These are phyloP conservation scores for Pseudochromis fuscus DNA, from an alignment of 2,797 vertebrate genomes.

Conservation along the genomic window DNA sequence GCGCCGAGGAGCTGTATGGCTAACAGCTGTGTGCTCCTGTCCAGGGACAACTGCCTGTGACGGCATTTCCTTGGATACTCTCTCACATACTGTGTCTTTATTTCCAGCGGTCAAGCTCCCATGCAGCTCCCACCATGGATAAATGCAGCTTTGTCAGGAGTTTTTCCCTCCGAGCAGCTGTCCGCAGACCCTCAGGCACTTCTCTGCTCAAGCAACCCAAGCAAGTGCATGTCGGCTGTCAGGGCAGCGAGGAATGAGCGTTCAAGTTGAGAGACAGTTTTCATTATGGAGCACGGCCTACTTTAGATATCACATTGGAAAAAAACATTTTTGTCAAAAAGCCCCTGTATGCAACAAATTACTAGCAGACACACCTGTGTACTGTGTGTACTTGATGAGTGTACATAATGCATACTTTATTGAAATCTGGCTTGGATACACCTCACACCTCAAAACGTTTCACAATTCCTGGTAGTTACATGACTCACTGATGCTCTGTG, in stretches of 20 bases:
- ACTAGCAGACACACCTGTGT: constrained; percentile 64
- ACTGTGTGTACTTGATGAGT: constrained; percentile 50
- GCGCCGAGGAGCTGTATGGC: constrained; percentile 55
- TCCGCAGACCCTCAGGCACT: constrained; percentile 72
- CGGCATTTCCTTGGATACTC: constrained; percentile 78
- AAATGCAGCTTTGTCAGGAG: constrained; percentile 84
- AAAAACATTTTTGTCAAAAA: constrained; percentile 36
- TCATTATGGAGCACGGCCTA: constrained; percentile 44
- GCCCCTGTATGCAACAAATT: constrained; percentile 35
- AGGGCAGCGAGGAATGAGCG: constrained; percentile 43
- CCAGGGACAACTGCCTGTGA: constrained; percentile 74
- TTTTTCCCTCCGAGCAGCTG: constrained; percentile 77
- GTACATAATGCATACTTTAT: constrained; percentile 61
- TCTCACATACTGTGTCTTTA: constrained; percentile 81
- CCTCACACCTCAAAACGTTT: constrained; percentile 66
- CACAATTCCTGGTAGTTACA: constrained; percentile 68
- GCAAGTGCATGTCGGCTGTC: constrained; percentile 65
- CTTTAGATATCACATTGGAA: constrained; percentile 35
- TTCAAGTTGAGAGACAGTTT: constrained; percentile 61
- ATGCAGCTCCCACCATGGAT: constrained; percentile 74
- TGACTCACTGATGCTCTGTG: constrained; percentile 65
- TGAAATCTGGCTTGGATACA: constrained; percentile 52
- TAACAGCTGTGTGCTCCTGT: constrained; percentile 74
- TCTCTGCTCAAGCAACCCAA: constrained; percentile 59
- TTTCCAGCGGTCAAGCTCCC: constrained; percentile 80